Percentiles rank a stretch among this genome's conserved stretches.
Evolutionary conservation across 2,888 invertebrate species (phyloP).

Genomic region (Dione vanillae): DNA sequence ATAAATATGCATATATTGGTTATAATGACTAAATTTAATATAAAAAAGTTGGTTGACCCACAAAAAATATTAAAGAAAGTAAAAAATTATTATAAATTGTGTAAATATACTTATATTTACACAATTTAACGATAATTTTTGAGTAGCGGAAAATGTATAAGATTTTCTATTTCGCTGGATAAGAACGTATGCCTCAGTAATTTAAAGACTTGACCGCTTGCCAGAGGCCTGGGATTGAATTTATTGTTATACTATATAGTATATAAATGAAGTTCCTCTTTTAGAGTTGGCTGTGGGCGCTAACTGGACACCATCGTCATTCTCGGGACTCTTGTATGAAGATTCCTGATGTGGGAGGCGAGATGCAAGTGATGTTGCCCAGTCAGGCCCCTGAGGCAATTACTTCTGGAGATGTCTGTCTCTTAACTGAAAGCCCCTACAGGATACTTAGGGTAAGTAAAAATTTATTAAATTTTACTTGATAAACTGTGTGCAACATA

Average conservation of each 20-base stretch:
- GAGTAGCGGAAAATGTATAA: too few species aligned
- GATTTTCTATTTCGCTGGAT: too few species aligned
- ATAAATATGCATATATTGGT: too few species aligned
- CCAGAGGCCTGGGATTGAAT: too few species aligned
- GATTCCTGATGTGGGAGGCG: conserved; percentile 69
- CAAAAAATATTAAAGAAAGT: too few species aligned
- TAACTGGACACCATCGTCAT: conserved; percentile 61
- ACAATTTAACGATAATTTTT: too few species aligned
- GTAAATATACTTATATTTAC: too few species aligned
- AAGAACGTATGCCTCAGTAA: too few species aligned
- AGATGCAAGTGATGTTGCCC: conserved; percentile 85
- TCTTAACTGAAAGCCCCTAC: conserved; percentile 90
- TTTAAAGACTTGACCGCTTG: too few species aligned
- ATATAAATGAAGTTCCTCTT: neutral
- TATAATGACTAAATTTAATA: too few species aligned
- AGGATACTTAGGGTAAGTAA: conserved; percentile 87
- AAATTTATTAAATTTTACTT: neutral
- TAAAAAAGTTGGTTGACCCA: too few species aligned
- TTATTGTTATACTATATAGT: neutral
- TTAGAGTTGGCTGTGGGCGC: conserved; percentile 76
- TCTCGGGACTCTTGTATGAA: conserved; percentile 57
- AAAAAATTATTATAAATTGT: too few species aligned
- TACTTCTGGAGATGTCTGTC: conserved; percentile 86
- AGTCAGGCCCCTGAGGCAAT: conserved; percentile 56
- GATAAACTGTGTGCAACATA: neutral